Conservation (phyloP, 2,113 vertebrate species). For the Pampusana beccarii region DNA sequence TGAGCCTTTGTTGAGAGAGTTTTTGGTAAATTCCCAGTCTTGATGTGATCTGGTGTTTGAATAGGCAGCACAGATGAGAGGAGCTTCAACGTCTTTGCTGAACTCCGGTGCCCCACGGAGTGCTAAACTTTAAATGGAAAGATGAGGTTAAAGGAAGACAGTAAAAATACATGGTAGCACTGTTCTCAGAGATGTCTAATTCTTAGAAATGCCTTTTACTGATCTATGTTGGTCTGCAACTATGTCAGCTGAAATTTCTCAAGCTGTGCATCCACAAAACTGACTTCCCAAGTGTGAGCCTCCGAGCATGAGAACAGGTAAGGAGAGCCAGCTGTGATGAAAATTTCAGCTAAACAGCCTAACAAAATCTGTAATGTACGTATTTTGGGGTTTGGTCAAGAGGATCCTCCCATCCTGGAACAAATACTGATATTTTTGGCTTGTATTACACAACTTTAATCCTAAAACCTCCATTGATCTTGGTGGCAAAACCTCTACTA, state of each 20-base stretch:
- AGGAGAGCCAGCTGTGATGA: neutral
- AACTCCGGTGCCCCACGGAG: neutral
- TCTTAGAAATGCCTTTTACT: neutral
- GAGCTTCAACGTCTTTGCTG: neutral
- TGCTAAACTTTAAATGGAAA: neutral
- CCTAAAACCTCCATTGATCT: neutral
- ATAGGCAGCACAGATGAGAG: neutral
- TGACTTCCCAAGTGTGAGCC: neutral
- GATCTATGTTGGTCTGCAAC: neutral
- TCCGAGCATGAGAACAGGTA: neutral
- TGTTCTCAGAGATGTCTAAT: neutral
- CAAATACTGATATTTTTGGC: neutral
- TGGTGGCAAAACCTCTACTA: neutral
- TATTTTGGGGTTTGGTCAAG: neutral
- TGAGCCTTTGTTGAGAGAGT: neutral
- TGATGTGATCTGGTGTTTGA: neutral
- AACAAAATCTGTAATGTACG: neutral
- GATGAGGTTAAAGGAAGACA: neutral
- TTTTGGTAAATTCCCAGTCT: neutral
- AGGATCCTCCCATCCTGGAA: neutral
- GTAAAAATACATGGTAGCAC: neutral
- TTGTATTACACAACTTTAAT: neutral
- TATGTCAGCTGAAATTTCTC: neutral
- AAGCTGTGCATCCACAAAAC: neutral
- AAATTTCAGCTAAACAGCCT: neutral